A percentile compares a stretch with the other conserved stretches of the same genome.
These are phyloP conservation scores for Patiria miniata DNA, from an alignment of 35 echinoderm and acorn worm genomes.

Conservation along the genomic window DNA sequence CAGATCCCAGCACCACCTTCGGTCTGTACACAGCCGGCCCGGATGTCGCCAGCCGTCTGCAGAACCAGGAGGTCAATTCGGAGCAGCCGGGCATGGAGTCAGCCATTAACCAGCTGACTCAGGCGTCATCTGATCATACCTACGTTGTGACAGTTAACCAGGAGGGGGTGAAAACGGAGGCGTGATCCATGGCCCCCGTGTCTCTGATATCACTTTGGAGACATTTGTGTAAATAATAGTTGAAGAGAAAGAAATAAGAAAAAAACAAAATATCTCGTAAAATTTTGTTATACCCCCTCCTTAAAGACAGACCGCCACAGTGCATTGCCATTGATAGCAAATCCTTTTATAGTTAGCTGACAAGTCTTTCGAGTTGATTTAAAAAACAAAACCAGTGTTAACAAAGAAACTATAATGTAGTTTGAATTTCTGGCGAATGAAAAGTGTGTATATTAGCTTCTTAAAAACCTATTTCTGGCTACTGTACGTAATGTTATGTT, in stretches of 20 bases:
- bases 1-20: conserved; percentile 88
- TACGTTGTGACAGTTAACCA: background rate
- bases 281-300: background rate
- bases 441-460: conserved; percentile 2
- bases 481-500: conserved; percentile 15
- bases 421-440: conserved; percentile 15
- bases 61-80: background rate
- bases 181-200: conserved; percentile 27
- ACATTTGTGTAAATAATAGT: conserved; percentile 6
- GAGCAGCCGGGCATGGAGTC: background rate
- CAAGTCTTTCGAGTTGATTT: conserved; percentile 4
- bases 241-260: background rate
- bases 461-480: background rate
- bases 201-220: conserved; percentile 11
- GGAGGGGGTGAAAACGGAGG: conserved; percentile 30
- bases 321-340: conserved; percentile 22
- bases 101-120: background rate
- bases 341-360: conserved; percentile 16
- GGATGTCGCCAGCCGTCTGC: background rate
- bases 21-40: conserved; percentile 46
- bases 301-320: conserved; percentile 5
- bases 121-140: background rate
- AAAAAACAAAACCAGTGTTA: background rate
- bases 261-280: background rate
- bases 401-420: background rate